Base-by-base conservation (phyloP, 1,140 invertebrate species). In the Papilio polyxenes region DNA sequence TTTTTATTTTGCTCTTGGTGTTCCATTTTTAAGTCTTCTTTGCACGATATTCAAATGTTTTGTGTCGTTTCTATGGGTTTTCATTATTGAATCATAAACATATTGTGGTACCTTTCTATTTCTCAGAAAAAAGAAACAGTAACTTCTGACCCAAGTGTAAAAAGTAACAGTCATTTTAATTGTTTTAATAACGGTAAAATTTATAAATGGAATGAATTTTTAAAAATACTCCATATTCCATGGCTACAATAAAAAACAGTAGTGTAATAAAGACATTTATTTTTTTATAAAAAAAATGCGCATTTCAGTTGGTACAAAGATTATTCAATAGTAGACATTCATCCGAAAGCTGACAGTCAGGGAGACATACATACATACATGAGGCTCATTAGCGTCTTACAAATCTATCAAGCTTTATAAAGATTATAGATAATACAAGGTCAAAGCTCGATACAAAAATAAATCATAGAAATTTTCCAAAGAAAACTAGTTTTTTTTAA, bases 251-350 rank as follows among this genome's bases (percentile, higher is more conserved):
- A 80, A 89, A 86, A 89, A 8, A 84, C 51, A 75, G 75, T 53
- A 75, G 69, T 80, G 85, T 86, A 89, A 88, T 89, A 83, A 88
- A 90, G 88, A 93, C 90, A 91, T 93, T 93, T 93, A 93, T 92
- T 92, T 90, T 78, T 79, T 87, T 88, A 89, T 92, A 91, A 91
- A 89, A 91, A 89, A 92, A 93, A 93, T 91, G 91, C 89, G 87
- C 83, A 87, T 86, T 84, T 84, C 69, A 81, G 48, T 81, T 76
- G 76, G 83, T 82, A 82, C 76, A 83, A 65, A 62, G n/a, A 80
- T 85, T 82, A 81, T 86, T 84, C 65, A 85, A 65, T 86, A 87
- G 84, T 87, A 56, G 83, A 85, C 86, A 86, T 87, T 87, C 80
- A 80, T 79, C 77, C 53, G 40, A 79, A 79, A 79, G 77, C 77